Evolutionary conservation across 53 echinoderm and acorn worm genomes (phyloP), one percentile per base, ranked within the genome.

Genomic region (Echinarachnius parma): DNA sequence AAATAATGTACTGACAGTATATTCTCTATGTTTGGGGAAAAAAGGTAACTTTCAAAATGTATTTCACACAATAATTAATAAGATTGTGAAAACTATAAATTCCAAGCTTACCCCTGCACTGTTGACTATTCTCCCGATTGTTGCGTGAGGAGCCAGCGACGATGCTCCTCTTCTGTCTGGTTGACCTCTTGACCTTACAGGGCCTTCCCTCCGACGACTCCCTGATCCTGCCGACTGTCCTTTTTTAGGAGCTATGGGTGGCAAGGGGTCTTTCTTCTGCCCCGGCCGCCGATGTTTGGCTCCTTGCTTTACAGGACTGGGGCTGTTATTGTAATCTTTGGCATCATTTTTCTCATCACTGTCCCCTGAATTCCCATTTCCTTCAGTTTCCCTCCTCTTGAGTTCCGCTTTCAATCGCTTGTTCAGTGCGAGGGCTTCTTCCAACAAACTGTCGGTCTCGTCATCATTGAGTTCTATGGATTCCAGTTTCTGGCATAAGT

Each of bases 321-420:
- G 15, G 28, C 49, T 48, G 28, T 68, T 2, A 16, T 22, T 68
- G 16, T 37, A 8, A 29, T 27, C 28, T 48, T 28, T 19, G 1
- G 34, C 32, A 4, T 35, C 54, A 3, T 53, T 29, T 1, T 21
- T 53, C 10, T 52, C 5, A n/a, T 29, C 31, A 48, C 13, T 11
- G 30, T 48, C 48, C 31, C 19, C 13, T 44, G 4, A n/a, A n/a
- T n/a, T n/a, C n/a, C n/a, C n/a, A n/a, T n/a, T 21, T 13, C 53
- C 55, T 33, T 28, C 66, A 42, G 21, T 39, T 16, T 79, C 66
- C 42, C 57, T 65, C 57, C 79, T 65, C 24, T 60, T 28, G 4
- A 79, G 58, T 66, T 79, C 79, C n/a, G 66, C 57, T 42, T 65
- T 79, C 14, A 79, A 46, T 63, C 78, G 24, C 59, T 31, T 59